These are phyloP conservation scores for Argopecten irradians DNA, from an alignment of 1,140 invertebrate genomes.

Conservation along the genomic window DNA sequence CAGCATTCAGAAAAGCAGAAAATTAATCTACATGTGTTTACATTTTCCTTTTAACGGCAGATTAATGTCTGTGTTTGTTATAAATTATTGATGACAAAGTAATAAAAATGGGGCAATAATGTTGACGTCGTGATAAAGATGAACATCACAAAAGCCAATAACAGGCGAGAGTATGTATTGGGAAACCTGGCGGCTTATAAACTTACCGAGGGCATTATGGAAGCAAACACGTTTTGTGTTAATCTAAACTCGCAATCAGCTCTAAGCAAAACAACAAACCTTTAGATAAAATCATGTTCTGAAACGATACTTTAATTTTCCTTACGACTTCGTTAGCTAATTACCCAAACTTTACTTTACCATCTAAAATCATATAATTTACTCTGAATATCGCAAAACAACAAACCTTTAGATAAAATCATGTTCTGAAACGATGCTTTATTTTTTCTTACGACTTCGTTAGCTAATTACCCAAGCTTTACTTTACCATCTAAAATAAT, in stretches of 20 bases:
- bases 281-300: too few relatives aligned
- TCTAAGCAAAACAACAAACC: too few relatives aligned
- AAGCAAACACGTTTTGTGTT: background rate
- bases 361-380: too few relatives aligned
- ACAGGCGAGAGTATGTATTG: background rate
- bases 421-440: too few relatives aligned
- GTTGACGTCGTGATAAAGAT: background rate
- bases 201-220: background rate
- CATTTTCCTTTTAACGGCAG: background rate
- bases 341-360: too few relatives aligned
- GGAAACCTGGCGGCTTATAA: background rate
- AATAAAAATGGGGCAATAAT: background rate
- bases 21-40: background rate
- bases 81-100: background rate
- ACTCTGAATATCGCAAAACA: too few relatives aligned
- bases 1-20: background rate
- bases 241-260: background rate
- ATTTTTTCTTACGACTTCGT: too few relatives aligned
- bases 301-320: too few relatives aligned
- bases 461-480: too few relatives aligned
- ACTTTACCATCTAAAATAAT: too few relatives aligned
- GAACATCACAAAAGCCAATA: background rate
- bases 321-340: too few relatives aligned
- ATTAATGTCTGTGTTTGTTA: background rate
- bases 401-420: too few relatives aligned